Evolutionary conservation across 1,140 invertebrate species (phyloP), one percentile per base, ranked within the genome.

Genomic region (Rhagoletis pomonella): DNA sequence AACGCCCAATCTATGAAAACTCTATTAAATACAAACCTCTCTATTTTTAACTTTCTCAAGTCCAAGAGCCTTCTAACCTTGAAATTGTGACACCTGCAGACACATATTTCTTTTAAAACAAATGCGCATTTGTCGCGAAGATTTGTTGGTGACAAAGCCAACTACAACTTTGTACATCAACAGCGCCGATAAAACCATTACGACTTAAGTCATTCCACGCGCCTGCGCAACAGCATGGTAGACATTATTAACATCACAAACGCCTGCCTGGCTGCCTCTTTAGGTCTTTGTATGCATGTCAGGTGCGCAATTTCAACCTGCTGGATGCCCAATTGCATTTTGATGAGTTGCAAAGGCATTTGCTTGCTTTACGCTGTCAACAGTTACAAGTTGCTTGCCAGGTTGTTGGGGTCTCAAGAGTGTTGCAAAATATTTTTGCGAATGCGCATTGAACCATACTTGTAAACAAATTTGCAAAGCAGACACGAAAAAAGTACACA

Each of bases 321-420:
- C 73, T 29, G 47, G 42, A 81, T 81, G 50, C 73, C 47, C 47
- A 81, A 81, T 81, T 81, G 73, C 73, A 81, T 81, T 81, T 81
- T 81, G 73, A 81, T 81, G 73, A 81, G 73, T 81, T 81, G 67
- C 67, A 73, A 47, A 47, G 44, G 67, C 42, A 73, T 47, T 73
- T 73, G 73, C 44, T 50, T 58, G 17, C 47, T 81, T 4, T 81
- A n/a, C 44, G 47, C n/a, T 55, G 50, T 81, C 47, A 81, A 39
- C 47, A 81, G 47, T 81, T n/a, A 17, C 73, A 73, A 73, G 42
- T 47, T 81, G n/a, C 12, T 62, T 81, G 14, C 19, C 1, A 47
- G 39, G 12, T 14, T 47, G 12, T 73, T 73, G 67, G 29, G 29
- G 10, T 29, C 19, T 19, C 39, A 19, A 7, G 29, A 7, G 6